phyloP scores from a whole-genome alignment of 2,113 vertebrate species.

The Macaca nemestrina region DNA sequence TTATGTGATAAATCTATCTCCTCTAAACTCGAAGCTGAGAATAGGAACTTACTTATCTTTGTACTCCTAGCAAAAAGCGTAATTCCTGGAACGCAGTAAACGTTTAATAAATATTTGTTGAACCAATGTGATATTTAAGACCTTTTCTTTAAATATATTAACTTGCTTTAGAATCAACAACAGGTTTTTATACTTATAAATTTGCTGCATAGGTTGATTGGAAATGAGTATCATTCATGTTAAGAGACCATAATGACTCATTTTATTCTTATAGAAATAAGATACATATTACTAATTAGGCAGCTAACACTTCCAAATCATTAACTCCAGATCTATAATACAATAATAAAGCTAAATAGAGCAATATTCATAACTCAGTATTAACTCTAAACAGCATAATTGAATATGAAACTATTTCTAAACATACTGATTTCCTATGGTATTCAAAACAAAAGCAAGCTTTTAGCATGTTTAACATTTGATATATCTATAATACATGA shows the following conservation, averaged over 20 bases:
- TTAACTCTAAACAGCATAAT: slow-evolving; percentile 52
- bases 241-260: slow-evolving; percentile 36
- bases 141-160: slow-evolving; percentile 31
- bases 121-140: neutral
- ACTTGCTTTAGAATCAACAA: neutral
- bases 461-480: slow-evolving; percentile 28
- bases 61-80: neutral
- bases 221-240: neutral
- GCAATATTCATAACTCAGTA: slow-evolving; percentile 58
- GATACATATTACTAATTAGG: slow-evolving; percentile 47
- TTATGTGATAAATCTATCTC: neutral
- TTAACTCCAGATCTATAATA: slow-evolving; percentile 56
- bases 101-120: neutral
- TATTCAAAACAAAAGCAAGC: slow-evolving; percentile 41
- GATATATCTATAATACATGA: neutral
- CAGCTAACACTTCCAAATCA: slow-evolving; percentile 59
- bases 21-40: neutral
- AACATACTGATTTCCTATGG: neutral
- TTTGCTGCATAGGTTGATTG: neutral
- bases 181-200: slow-evolving; percentile 1
- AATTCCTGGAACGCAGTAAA: neutral
- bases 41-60: neutral
- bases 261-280: slow-evolving; percentile 55
- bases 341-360: slow-evolving; percentile 59
- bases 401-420: slow-evolving; percentile 58